Conservation (phyloP, 2,888 invertebrate species). For the Coleophora deauratella region DNA sequence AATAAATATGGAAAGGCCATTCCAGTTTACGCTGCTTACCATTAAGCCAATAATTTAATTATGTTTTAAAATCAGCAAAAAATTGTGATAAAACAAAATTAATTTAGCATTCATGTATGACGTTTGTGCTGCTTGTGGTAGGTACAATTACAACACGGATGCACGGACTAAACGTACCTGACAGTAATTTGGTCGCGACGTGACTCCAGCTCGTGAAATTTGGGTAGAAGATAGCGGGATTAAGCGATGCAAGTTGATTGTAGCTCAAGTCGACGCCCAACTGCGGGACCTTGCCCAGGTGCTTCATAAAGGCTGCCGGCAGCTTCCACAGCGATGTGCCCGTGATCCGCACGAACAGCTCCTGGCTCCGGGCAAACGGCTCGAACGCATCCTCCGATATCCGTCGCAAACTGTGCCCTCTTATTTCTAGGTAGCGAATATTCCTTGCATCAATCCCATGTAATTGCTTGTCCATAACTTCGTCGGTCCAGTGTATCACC, state of each 20-base stretch:
- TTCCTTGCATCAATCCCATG: slow-evolving; percentile 85
- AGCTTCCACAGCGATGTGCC: slow-evolving; percentile 85
- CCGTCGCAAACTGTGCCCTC: slow-evolving; percentile 80
- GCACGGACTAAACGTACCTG: slow-evolving; percentile 67
- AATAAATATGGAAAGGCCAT: no score
- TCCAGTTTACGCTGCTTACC: slow-evolving; percentile 4
- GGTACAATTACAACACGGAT: no score
- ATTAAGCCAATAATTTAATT: slow-evolving; percentile 1
- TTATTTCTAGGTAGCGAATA: slow-evolving; percentile 85
- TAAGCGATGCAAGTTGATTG: slow-evolving; percentile 85
- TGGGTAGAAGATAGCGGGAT: slow-evolving; percentile 89
- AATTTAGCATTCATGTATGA: no score
- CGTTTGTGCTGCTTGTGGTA: no score
- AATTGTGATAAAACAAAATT: no score
- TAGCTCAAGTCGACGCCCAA: slow-evolving; percentile 86
- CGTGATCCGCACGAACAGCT: slow-evolving; percentile 83
- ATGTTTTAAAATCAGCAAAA: no score
- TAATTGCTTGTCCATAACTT: slow-evolving; percentile 82
- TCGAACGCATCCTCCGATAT: slow-evolving; percentile 86
- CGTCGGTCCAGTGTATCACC: slow-evolving; percentile 84
- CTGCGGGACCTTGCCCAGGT: slow-evolving; percentile 84
- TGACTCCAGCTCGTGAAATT: slow-evolving; percentile 91
- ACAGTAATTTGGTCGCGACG: slow-evolving; percentile 88
- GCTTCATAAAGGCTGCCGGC: slow-evolving; percentile 85
- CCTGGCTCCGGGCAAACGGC: slow-evolving; percentile 82